phyloP scores from a whole-genome alignment of 2,888 invertebrate species.

The Oxycera nigricornis region DNA sequence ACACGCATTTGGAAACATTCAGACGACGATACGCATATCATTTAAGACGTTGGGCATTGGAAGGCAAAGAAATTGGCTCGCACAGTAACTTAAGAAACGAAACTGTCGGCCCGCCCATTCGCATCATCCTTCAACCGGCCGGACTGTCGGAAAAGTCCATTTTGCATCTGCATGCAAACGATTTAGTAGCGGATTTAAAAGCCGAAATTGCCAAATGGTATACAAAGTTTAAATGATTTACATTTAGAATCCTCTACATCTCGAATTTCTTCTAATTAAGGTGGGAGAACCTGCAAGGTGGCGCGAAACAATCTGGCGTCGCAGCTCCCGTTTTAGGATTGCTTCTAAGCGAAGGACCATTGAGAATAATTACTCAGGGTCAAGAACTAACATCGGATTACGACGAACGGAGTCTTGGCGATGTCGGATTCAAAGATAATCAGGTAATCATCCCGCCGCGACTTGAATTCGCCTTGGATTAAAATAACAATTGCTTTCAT shows the following conservation, averaged over 20 bases:
- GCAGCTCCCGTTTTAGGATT: constrained; percentile 69
- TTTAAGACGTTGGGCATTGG: constrained; percentile 86
- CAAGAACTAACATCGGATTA: constrained; percentile 92
- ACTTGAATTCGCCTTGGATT: too few species aligned
- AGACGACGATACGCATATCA: constrained; percentile 87
- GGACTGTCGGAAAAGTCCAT: constrained; percentile 85
- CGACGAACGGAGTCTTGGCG: constrained; percentile 88
- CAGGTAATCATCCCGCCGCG: constrained; percentile 76
- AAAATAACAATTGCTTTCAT: too few species aligned
- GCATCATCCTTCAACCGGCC: constrained; percentile 86
- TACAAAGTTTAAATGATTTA: not conserved
- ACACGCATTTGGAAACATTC: constrained; percentile 94
- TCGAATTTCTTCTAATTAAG: constrained; percentile 43
- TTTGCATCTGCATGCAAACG: constrained; percentile 81
- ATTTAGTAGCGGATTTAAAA: constrained; percentile 88
- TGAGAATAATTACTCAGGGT: constrained; percentile 91
- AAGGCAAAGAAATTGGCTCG: constrained; percentile 79
- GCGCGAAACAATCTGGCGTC: constrained; percentile 56
- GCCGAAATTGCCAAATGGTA: constrained; percentile 94
- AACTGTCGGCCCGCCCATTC: constrained; percentile 71
- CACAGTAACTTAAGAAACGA: constrained; percentile 67
- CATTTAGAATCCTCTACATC: not conserved
- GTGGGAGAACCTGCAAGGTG: constrained; percentile 74
- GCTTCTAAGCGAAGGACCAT: constrained; percentile 80
- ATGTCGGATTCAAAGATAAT: constrained; percentile 93